phyloP scores from a whole-genome alignment of 1,140 invertebrate species.

The Papilio machaon region DNA sequence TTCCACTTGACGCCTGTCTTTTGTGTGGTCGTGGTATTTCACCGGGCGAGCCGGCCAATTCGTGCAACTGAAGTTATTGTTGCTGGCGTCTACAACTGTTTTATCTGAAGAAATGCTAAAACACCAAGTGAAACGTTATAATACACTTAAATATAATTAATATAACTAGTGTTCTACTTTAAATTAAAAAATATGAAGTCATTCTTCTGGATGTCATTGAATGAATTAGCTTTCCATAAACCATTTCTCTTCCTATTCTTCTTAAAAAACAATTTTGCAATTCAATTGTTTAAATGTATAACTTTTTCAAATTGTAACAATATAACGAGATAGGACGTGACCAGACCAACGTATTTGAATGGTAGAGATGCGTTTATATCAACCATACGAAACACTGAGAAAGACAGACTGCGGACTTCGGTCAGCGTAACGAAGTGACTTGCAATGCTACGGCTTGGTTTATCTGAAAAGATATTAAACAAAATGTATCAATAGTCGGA shows the following conservation, averaged over 20 bases:
- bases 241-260: background rate
- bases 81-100: too few relatives aligned
- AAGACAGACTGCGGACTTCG: background rate
- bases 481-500: too few relatives aligned
- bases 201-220: background rate
- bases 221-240: background rate
- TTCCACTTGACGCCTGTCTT: too few relatives aligned
- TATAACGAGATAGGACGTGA: background rate
- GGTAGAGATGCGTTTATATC: background rate
- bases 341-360: background rate
- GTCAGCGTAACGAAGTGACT: background rate
- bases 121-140: too few relatives aligned
- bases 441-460: background rate
- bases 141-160: too few relatives aligned
- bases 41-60: too few relatives aligned
- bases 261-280: background rate
- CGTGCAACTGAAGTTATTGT: too few relatives aligned
- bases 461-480: background rate
- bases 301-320: slow-evolving; percentile 5
- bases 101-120: too few relatives aligned
- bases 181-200: too few relatives aligned
- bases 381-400: slow-evolving; percentile 11
- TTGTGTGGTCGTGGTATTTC: too few relatives aligned
- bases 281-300: background rate
- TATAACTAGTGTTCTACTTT: too few relatives aligned